Evolutionary conservation across 1,140 invertebrate species (phyloP).

Genomic region (Schmidtea mediterranea): DNA sequence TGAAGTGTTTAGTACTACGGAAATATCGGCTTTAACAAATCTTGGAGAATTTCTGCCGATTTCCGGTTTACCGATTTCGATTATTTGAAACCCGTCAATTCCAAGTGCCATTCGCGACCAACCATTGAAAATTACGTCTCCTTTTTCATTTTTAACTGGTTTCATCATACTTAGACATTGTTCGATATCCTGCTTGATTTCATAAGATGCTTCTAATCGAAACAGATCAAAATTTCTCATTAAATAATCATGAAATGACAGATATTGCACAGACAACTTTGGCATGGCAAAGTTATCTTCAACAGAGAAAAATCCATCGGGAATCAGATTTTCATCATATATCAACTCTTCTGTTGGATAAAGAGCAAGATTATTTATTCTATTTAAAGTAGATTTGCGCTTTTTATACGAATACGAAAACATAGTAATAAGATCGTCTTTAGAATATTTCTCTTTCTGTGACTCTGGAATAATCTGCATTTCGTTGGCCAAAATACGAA

Average conservation of each 20-base stretch:
- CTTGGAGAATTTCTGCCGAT: slow-evolving; percentile 70
- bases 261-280: slow-evolving; percentile 87
- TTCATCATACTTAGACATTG: slow-evolving; percentile 70
- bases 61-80: slow-evolving; percentile 32
- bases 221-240: slow-evolving; percentile 91
- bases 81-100: slow-evolving; percentile 29
- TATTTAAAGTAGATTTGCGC: slow-evolving; percentile 59
- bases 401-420: slow-evolving; percentile 14
- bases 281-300: slow-evolving; percentile 59
- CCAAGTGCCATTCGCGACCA: slow-evolving; percentile 96
- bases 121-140: slow-evolving; percentile 50
- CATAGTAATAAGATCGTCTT: not conserved
- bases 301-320: slow-evolving; percentile 78
- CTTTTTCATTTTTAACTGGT: slow-evolving; percentile 43
- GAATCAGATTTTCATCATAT: slow-evolving; percentile 96
- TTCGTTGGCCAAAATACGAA: not conserved
- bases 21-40: slow-evolving; percentile 66
- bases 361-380: slow-evolving; percentile 82
- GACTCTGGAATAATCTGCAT: not conserved
- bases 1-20: slow-evolving; percentile 53
- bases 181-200: slow-evolving; percentile 82
- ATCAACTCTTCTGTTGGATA: slow-evolving; percentile 93
- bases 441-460: not conserved
- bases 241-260: slow-evolving; percentile 90
- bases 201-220: slow-evolving; percentile 85